Conservation (phyloP, 1,140 invertebrate species). For the Schlechtendalia chinensis region DNA sequence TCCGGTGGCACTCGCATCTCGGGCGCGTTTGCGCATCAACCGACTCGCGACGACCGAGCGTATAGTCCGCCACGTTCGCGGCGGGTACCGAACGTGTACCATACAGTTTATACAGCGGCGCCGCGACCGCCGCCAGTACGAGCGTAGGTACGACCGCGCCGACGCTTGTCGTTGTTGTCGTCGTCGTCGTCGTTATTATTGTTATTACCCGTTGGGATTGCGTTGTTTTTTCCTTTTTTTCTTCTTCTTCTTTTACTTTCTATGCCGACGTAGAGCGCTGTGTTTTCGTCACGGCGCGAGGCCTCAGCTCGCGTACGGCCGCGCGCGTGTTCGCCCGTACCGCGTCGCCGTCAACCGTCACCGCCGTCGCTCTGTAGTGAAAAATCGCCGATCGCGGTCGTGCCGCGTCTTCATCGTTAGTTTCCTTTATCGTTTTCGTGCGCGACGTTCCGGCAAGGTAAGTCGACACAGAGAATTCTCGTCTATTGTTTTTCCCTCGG, state of each 20-base stretch:
- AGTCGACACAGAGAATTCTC: too few species aligned
- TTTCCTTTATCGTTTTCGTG: background rate
- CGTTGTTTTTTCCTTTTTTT: background rate
- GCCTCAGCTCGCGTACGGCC: slow-evolving; percentile 8
- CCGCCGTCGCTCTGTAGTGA: background rate
- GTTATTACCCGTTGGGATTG: slow-evolving; percentile 33
- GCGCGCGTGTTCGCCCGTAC: slow-evolving; percentile 6
- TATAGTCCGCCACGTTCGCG: too few species aligned
- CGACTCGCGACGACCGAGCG: too few species aligned
- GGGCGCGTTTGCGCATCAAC: too few species aligned
- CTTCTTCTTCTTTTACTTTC: background rate
- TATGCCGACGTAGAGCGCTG: slow-evolving; percentile 8
- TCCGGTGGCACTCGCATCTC: too few species aligned
- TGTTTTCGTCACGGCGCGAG: slow-evolving; percentile 16
- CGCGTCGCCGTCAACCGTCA: background rate
- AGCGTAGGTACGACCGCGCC: slow-evolving; percentile 14
- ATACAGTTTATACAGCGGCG: too few species aligned
- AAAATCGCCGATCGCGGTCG: background rate
- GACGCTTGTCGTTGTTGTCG: too few species aligned
- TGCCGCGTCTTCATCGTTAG: background rate
- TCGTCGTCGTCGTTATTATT: too few species aligned
- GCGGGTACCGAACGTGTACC: too few species aligned
- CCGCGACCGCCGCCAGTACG: too few species aligned
- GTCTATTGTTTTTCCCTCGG: too few species aligned
- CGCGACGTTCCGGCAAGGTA: too few species aligned